Conservation (phyloP, 2,113 vertebrate genomes). For the human region DNA sequence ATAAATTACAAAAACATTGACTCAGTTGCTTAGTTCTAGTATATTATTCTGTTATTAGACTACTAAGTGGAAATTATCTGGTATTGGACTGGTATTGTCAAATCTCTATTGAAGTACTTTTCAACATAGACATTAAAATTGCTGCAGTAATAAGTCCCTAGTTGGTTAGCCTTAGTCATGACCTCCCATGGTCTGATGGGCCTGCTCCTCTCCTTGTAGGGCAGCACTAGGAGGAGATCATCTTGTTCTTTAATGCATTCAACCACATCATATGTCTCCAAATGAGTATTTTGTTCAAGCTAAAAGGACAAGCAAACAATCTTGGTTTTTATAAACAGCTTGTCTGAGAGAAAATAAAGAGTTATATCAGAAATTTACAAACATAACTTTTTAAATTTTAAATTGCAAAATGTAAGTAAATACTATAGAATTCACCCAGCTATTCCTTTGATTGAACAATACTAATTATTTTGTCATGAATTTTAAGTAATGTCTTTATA, state of each 20-base stretch:
- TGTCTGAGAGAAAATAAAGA: not conserved
- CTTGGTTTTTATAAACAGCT: not conserved
- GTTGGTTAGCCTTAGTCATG: not conserved
- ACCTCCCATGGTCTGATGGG: too few relatives aligned
- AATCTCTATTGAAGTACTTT: not conserved
- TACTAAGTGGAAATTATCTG: slow-evolving; percentile 3
- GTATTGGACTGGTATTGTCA: not conserved
- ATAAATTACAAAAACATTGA: not conserved
- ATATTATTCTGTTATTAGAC: not conserved
- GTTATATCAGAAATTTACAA: not conserved
- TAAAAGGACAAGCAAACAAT: not conserved
- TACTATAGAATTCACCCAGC: not conserved
- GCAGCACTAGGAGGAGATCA: not conserved
- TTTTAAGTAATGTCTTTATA: not conserved
- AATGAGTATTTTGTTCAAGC: not conserved
- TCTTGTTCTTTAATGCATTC: not conserved
- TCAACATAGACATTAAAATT: not conserved
- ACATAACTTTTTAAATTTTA: not conserved
- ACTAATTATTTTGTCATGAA: not conserved
- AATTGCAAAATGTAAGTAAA: not conserved
- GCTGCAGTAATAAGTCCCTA: not conserved
- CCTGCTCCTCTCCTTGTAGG: not conserved
- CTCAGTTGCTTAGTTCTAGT: not conserved
- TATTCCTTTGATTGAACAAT: not conserved
- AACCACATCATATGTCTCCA: not conserved